Evolutionary conservation across 2,797 vertebrate species (phyloP).

Genomic region (Cirrhinus mrigala): DNA sequence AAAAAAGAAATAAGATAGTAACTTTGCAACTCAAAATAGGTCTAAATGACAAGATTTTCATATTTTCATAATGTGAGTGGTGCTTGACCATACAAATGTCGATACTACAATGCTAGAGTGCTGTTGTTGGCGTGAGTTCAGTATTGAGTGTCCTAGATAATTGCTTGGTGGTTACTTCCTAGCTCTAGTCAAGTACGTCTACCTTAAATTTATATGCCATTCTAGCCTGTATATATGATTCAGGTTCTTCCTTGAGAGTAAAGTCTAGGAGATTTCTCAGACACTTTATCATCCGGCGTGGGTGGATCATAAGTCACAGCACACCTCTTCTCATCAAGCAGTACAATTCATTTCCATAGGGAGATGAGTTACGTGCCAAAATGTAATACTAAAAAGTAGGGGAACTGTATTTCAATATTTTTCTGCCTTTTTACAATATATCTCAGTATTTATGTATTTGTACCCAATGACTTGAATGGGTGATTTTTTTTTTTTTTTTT

Average conservation of each 20-base stretch:
- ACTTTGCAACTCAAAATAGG: not conserved
- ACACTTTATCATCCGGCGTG: not conserved
- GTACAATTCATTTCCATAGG: not conserved
- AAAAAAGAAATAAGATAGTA: not conserved
- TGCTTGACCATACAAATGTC: not conserved
- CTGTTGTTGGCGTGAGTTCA: not conserved
- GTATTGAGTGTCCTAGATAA: not conserved
- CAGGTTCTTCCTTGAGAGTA: not conserved
- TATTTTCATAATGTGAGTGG: not conserved
- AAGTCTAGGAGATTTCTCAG: not conserved
- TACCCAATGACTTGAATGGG: not conserved
- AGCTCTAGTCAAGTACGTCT: not conserved
- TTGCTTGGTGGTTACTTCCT: not conserved
- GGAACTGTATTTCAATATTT: slow-evolving; percentile 1
- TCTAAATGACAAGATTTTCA: not conserved
- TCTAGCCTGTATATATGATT: not conserved
- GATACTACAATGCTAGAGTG: not conserved
- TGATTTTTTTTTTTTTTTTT: not conserved
- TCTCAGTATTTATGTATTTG: not conserved
- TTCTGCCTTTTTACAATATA: not conserved
- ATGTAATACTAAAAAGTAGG: not conserved
- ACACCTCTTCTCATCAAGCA: not conserved
- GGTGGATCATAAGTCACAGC: not conserved
- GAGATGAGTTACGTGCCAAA: not conserved
- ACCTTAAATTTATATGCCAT: not conserved